These are phyloP conservation scores for Theretra japonica DNA, from an alignment of 2,888 invertebrate genomes.

Conservation along the genomic window DNA sequence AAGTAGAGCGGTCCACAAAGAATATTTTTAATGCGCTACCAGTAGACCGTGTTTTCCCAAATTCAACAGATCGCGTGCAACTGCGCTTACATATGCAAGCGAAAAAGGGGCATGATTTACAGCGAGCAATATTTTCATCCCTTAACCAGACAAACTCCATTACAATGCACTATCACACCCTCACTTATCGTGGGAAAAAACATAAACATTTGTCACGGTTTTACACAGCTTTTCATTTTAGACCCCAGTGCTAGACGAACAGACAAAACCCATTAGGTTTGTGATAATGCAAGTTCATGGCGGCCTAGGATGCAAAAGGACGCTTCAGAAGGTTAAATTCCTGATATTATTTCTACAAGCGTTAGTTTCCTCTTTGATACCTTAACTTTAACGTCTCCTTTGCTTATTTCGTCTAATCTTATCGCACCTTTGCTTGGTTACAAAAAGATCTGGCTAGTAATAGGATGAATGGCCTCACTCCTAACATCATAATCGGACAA, in stretches of 20 bases:
- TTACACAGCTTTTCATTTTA: slow-evolving; percentile 66
- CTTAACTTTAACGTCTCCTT: too few relatives aligned
- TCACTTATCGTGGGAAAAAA: slow-evolving; percentile 66
- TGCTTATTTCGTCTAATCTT: too few relatives aligned
- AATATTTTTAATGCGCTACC: too few relatives aligned
- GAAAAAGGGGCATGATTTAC: neutral
- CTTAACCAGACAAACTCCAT: slow-evolving; percentile 37
- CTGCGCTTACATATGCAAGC: neutral
- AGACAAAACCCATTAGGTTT: slow-evolving; percentile 80
- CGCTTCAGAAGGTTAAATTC: slow-evolving; percentile 16
- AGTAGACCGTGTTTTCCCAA: too few relatives aligned
- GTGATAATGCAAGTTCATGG: slow-evolving; percentile 83
- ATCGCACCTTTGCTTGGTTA: too few relatives aligned
- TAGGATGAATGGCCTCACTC: too few relatives aligned
- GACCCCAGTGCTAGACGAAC: slow-evolving; percentile 54
- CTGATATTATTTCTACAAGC: too few relatives aligned
- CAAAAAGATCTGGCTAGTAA: too few relatives aligned
- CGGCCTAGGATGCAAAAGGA: slow-evolving; percentile 35
- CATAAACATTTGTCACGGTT: slow-evolving; percentile 64
- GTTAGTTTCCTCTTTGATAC: too few relatives aligned
- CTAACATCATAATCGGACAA: too few relatives aligned
- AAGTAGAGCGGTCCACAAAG: too few relatives aligned
- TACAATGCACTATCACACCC: slow-evolving; percentile 55
- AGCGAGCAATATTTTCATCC: slow-evolving; percentile 14
- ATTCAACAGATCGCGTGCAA: too few relatives aligned